phyloP scores from a whole-genome alignment of 2,113 vertebrate species.

The Aplodontia rufa region DNA sequence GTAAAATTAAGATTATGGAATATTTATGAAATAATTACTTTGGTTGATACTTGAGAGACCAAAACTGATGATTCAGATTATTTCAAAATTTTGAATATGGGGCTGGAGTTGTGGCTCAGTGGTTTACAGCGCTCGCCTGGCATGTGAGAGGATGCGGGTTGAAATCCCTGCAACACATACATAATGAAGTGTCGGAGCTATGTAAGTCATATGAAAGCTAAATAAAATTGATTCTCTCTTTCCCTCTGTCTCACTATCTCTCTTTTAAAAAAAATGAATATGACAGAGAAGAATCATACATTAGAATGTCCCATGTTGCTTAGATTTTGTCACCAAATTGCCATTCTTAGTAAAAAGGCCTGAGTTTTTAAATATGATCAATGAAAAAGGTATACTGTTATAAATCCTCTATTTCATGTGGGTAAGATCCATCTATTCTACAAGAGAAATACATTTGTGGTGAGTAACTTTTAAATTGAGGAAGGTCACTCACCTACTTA shows the following conservation, averaged over 20 bases:
- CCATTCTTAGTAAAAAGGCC: neutral
- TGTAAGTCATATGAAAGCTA: no score
- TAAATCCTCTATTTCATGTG: neutral
- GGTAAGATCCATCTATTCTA: neutral
- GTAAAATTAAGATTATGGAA: neutral
- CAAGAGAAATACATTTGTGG: neutral
- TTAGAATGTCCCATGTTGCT: fast-evolving
- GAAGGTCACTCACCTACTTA: neutral
- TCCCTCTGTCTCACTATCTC: no score
- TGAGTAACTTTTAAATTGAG: neutral
- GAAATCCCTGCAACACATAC: no score
- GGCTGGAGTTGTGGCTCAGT: no score
- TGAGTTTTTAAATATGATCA: neutral
- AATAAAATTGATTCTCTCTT: no score
- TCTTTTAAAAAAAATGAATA: no score
- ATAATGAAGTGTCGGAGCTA: no score
- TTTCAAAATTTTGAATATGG: neutral
- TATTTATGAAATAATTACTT: neutral
- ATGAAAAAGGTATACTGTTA: neutral
- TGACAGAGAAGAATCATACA: neutral
- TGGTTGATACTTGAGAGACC: neutral
- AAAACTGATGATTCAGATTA: neutral
- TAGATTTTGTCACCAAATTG: neutral
- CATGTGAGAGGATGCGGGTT: no score
- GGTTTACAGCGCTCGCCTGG: no score